These are phyloP conservation scores for Limnephilus lunatus DNA, from an alignment of 2,888 invertebrate species.

Conservation along the genomic window DNA sequence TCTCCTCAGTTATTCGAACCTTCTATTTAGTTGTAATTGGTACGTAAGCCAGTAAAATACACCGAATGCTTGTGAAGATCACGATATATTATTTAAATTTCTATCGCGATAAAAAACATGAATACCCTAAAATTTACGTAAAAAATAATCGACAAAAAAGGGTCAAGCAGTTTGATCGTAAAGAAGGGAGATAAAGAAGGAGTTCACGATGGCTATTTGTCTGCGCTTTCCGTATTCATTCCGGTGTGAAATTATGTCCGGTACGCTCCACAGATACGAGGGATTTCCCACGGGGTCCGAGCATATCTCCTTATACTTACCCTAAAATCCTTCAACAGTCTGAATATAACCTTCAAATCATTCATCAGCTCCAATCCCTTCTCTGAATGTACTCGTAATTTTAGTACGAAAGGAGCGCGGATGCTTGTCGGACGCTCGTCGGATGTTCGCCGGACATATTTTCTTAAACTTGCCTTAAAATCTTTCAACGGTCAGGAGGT, in stretches of 20 bases:
- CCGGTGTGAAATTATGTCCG: slow-evolving; percentile 57
- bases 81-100: background rate
- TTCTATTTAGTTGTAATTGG: background rate
- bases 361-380: background rate
- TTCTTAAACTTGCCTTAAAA: background rate
- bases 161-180: slow-evolving; percentile 5
- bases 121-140: background rate
- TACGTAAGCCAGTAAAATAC: background rate
- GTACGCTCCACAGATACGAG: slow-evolving; percentile 35
- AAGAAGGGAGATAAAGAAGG: background rate
- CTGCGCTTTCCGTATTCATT: slow-evolving; percentile 51
- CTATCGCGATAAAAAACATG: background rate
- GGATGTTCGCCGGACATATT: background rate
- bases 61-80: background rate
- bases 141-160: background rate
- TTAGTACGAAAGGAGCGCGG: background rate
- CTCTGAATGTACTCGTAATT: background rate
- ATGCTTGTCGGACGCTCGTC: background rate
- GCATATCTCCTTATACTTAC: background rate
- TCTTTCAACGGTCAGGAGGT: no score
- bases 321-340: background rate
- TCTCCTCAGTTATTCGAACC: no score
- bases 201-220: slow-evolving; percentile 28
- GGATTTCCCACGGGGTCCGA: slow-evolving; percentile 35
- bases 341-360: background rate